phyloP scores from a whole-genome alignment of 2,797 vertebrate genomes.

The Salarias fasciatus region DNA sequence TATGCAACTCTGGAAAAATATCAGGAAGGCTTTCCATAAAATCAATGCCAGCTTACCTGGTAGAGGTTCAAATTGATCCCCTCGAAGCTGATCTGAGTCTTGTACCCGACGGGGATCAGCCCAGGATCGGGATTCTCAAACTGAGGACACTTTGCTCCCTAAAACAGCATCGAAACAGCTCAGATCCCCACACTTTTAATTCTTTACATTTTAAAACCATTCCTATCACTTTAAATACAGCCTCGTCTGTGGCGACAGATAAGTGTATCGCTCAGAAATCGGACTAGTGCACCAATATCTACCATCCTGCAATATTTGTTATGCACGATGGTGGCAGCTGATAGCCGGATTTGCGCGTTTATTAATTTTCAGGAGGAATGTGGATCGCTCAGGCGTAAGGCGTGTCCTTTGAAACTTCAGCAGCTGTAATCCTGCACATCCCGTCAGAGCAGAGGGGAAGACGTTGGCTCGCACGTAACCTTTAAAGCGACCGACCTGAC shows the following conservation, averaged over 20 bases:
- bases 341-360: slow-evolving; percentile 65
- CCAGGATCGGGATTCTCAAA: slow-evolving; percentile 84
- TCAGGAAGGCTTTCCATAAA: slow-evolving; percentile 2
- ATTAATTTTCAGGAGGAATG: slow-evolving; percentile 50
- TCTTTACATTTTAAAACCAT: slow-evolving; percentile 61
- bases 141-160: slow-evolving; percentile 80
- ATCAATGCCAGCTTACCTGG: slow-evolving; percentile 61
- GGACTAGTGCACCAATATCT: slow-evolving; percentile 69
- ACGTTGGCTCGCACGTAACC: background rate
- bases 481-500: slow-evolving; percentile 82
- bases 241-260: slow-evolving; percentile 60
- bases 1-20: background rate
- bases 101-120: slow-evolving; percentile 82
- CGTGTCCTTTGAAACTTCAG: slow-evolving; percentile 28
- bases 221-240: slow-evolving; percentile 58
- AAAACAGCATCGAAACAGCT: slow-evolving; percentile 49
- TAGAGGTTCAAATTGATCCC: slow-evolving; percentile 79
- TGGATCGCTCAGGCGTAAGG: slow-evolving; percentile 28
- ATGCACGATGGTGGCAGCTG: slow-evolving; percentile 66
- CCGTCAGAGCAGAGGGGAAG: background rate
- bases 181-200: slow-evolving; percentile 31
- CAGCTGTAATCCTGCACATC: background rate
- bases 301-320: slow-evolving; percentile 59
- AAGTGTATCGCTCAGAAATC: slow-evolving; percentile 69
- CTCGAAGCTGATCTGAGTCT: slow-evolving; percentile 80